Evolutionary conservation across 2,888 invertebrate species (phyloP).

Genomic region (Hemaris fuciformis): DNA sequence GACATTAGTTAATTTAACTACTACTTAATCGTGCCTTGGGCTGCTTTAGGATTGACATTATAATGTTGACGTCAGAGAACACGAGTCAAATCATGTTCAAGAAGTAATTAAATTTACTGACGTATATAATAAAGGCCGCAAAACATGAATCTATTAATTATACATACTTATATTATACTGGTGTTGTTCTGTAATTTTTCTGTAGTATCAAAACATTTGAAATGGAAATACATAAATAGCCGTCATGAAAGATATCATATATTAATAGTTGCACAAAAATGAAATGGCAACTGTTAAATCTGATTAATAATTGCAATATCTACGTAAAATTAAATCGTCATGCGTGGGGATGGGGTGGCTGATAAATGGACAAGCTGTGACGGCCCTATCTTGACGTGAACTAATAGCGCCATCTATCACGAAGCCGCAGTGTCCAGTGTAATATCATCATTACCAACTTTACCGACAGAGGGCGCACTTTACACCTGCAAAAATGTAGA

Average conservation of each 20-base stretch:
- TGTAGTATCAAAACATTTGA: background rate
- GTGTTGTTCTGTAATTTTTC: too few relatives aligned
- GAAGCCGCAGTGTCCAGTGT: slow-evolving; percentile 52
- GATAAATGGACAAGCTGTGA: slow-evolving; percentile 70
- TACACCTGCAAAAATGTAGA: background rate
- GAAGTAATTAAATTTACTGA: too few relatives aligned
- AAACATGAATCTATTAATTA: too few relatives aligned
- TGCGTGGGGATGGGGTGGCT: slow-evolving; percentile 48
- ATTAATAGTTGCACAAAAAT: background rate
- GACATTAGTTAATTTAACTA: too few relatives aligned
- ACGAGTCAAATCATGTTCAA: too few relatives aligned
- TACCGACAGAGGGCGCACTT: slow-evolving; percentile 46
- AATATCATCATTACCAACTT: slow-evolving; percentile 41
- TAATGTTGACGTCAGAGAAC: too few relatives aligned
- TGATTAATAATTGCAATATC: slow-evolving; percentile 1
- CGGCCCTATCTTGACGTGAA: slow-evolving; percentile 59
- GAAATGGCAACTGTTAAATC: background rate
- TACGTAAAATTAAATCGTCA: slow-evolving; percentile 66
- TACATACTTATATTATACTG: too few relatives aligned
- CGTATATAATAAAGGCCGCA: too few relatives aligned
- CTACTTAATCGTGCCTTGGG: background rate
- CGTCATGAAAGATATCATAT: background rate
- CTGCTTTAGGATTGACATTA: background rate
- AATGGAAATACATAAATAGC: background rate
- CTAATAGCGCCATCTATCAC: slow-evolving; percentile 76